Base-by-base conservation (phyloP, 2,888 invertebrate species). In the Chloromyia formosa region DNA sequence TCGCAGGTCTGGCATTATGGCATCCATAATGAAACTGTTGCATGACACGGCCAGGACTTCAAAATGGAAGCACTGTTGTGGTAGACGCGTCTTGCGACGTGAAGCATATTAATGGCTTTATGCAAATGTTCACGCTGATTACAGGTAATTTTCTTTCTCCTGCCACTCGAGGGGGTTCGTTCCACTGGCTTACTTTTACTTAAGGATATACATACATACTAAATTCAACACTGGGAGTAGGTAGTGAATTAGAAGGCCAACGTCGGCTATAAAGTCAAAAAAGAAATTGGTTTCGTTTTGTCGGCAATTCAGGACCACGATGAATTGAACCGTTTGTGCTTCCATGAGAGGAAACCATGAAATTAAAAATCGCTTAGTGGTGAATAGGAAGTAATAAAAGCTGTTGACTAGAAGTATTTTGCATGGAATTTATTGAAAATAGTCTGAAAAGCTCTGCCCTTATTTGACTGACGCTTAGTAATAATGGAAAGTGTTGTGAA, bases 101-200 rank as follows among this genome's bases (percentile, higher is more conserved):
- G 71, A 40, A 71, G 71, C 56, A 58, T 73, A 73, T 73, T 73
- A 73, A 73, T 73, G 73, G 61, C 49, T 61, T 73, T 74, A 76
- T 76, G 76, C 76, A 74, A 76, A 76, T 76, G 60, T 76, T 73
- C 73, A 74, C 74, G 73, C 73, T 74, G 76, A 76, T 74, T 76
- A 73, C 73, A 76, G 74, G 71, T 49, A 58, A 74, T 66, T 72
- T 66, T 71, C 18, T 35, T 73, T 40, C 10, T 54, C 10, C 60
- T 14, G 9, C 14, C 16, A n/a, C 49, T 49, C 49, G 12, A n/a
- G 49, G 10, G 16, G 49, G 10, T n/a, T 49, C 5, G 14, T n/a
- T 49, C 12, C 49, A 35, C 27, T 35, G 27, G 27, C 27, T 35
- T 35, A 35, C 27, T 35, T 35, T 35, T 35, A 35, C 27, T 35